Base-by-base conservation (phyloP, 2,797 vertebrate species). In the Catostomus latipinnis region DNA sequence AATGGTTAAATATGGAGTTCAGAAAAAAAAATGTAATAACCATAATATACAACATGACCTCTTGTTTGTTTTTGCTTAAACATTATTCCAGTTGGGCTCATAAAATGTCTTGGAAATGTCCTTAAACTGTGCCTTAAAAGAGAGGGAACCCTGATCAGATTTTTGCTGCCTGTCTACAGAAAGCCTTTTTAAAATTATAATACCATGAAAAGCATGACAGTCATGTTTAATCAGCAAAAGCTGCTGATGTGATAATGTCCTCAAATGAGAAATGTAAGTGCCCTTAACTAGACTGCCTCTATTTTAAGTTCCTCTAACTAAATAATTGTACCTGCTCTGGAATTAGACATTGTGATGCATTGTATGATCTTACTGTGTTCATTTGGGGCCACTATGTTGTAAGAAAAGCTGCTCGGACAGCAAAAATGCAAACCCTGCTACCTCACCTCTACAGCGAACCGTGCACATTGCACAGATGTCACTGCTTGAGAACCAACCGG, bases 281-380 rank as follows among this genome's bases (percentile, higher is more conserved):
- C 60, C 70, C 61, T 73, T 73, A 80, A 80, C 52, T 72, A 66
- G 70, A 61, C 62, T 66, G 43, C 13, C n/a, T 56, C 70, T 80
- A 73, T 80, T 80, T 73, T 80, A 67, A n/a, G 43, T 66, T 80
- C 22, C 22, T 67, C 45, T 45, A 13, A 73, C 52, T 80, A 70
- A 80, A 52, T 72, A 80, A 80, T 80, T 53, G 48, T 6, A 52
- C 13, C 67, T 14, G 60, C 60, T 76, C 71, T 12, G 13, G 52
- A 58, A 79, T 71, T 49, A 65, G 81, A 74, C 76, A 80, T 66
- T 67, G 58, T 65, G 62, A 53, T 72, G 52, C 48, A 60, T 73
- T 66, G 45, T 71, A 60, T 78, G 76, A 78, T 67, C 58, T 74
- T 74, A 18, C 16, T 13, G 49, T 74, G 70, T 13, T 65, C 67